Conservation (phyloP, 2,113 vertebrate species). For the Dipodomys merriami region DNA sequence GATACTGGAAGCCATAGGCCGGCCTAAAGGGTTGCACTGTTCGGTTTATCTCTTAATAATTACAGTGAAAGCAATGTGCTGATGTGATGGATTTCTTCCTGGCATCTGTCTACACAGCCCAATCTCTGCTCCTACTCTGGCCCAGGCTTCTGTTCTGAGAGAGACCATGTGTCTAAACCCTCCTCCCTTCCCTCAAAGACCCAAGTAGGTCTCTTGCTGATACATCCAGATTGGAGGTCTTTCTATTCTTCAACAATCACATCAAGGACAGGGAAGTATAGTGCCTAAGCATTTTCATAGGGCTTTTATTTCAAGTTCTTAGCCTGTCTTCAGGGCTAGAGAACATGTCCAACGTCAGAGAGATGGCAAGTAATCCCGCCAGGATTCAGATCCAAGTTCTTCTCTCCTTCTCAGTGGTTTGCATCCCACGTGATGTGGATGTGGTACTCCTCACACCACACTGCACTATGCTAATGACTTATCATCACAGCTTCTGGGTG, state of each 20-base stretch:
- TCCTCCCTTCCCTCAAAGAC: background rate
- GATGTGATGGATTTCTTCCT: background rate
- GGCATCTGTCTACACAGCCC: background rate
- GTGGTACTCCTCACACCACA: background rate
- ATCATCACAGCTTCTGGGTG: background rate
- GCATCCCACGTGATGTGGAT: background rate
- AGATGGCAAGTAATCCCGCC: no score
- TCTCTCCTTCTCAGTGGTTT: background rate
- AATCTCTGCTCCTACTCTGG: no score
- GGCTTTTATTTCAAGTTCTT: background rate
- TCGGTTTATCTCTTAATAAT: background rate
- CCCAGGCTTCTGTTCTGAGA: background rate
- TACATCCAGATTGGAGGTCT: background rate
- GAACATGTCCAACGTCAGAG: background rate
- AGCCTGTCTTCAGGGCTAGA: background rate
- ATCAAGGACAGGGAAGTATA: background rate
- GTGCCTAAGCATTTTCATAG: background rate
- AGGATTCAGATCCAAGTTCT: background rate
- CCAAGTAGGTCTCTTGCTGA: background rate
- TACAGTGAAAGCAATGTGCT: background rate
- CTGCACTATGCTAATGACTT: background rate
- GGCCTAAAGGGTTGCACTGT: background rate
- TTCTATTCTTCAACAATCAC: background rate
- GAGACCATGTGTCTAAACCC: background rate
- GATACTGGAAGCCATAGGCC: background rate